These are phyloP conservation scores for Bergia puertoricense DNA, from an alignment of 92 coral and sea anemone genomes.

Conservation along the genomic window DNA sequence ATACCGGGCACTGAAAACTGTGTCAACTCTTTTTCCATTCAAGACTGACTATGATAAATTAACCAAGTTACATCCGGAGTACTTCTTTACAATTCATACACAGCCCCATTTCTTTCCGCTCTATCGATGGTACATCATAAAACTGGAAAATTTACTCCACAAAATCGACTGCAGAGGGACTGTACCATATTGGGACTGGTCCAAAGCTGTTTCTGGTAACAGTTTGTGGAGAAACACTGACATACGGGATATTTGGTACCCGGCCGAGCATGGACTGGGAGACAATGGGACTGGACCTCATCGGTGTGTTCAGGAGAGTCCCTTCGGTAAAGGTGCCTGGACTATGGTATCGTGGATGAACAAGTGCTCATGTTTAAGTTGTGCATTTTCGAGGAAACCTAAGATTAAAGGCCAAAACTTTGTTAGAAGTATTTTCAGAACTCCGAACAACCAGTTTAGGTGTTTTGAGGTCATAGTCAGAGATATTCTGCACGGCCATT, in stretches of 20 bases:
- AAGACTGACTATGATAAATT: constrained; percentile 29
- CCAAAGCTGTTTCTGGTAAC: constrained; percentile 12
- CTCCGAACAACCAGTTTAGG: constrained; percentile 54
- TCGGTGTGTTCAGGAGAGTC: constrained; percentile 71
- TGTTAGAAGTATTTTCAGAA: constrained; percentile 24
- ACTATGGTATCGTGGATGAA: constrained; percentile 44
- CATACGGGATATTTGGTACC: constrained; percentile 71
- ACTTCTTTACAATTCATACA: neutral
- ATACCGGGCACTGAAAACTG: constrained; percentile 41
- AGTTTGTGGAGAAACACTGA: constrained; percentile 26
- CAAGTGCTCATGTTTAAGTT: constrained; percentile 36
- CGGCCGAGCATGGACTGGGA: constrained; percentile 80
- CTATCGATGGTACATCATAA: neutral
- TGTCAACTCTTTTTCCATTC: constrained; percentile 27
- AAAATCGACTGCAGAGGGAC: constrained; percentile 45
- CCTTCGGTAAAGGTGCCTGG: constrained; percentile 63
- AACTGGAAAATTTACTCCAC: constrained; percentile 50
- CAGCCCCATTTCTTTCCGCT: constrained; percentile 10
- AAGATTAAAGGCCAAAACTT: neutral
- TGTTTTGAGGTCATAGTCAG: constrained; percentile 65
- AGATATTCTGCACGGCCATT: constrained; percentile 63
- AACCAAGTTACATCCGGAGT: neutral
- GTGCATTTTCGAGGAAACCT: constrained; percentile 36
- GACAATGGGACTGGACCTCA: constrained; percentile 60
- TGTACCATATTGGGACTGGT: constrained; percentile 56